Percentiles rank a stretch among this genome's conserved stretches.
Conservation (phyloP, 2,113 vertebrate species). For the Pan troglodytes region NHGRI_mPanTro3-v2.1_pri NC_086015.1:56566001-56566500, state of each 20-base stretch:
- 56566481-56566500: not conserved
- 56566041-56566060: not conserved
- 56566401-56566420: slow-evolving; percentile 83
- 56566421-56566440: not conserved
- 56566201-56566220: slow-evolving; percentile 91
- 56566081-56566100: slow-evolving; percentile 90
- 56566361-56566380: slow-evolving; percentile 89
- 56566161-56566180: slow-evolving; percentile 91
- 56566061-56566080: slow-evolving; percentile 84
- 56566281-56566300: not conserved
- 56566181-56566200: slow-evolving; percentile 83
- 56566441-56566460: not conserved
- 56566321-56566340: slow-evolving; percentile 84
- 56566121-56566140: slow-evolving; percentile 85
- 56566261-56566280: not conserved
- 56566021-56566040: not conserved
- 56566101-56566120: slow-evolving; percentile 85
- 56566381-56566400: slow-evolving; percentile 89
- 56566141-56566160: slow-evolving; percentile 85
- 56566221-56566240: slow-evolving; percentile 77
- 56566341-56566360: slow-evolving; percentile 87
- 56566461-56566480: not conserved
- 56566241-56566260: not conserved
- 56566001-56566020: not conserved
- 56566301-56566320: slow-evolving; percentile 86